These are phyloP conservation scores for Columba guinea DNA, from an alignment of 2,797 vertebrate species.

Conservation along the genomic window DNA sequence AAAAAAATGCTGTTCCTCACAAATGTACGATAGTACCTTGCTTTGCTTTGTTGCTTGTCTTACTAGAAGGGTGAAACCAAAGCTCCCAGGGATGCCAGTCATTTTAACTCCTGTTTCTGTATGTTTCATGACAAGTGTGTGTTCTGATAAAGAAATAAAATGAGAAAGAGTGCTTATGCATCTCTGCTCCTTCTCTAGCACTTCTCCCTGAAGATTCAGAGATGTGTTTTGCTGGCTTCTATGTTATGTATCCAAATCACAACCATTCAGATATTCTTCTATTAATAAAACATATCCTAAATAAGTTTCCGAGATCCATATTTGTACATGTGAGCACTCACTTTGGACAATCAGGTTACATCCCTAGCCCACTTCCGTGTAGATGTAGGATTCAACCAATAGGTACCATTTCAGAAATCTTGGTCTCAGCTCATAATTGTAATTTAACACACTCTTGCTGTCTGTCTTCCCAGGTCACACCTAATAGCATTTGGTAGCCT, in stretches of 20 bases:
- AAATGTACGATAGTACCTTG: not conserved
- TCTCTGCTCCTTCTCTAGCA: not conserved
- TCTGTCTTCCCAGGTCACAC: not conserved
- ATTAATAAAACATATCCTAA: not conserved
- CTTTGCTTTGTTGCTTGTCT: not conserved
- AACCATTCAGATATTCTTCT: not conserved
- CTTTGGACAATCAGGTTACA: not conserved
- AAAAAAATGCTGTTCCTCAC: not conserved
- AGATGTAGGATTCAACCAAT: not conserved
- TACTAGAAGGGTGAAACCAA: not conserved
- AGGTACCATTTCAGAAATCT: not conserved
- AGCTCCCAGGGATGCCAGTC: not conserved
- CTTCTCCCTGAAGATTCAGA: not conserved
- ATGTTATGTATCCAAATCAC: not conserved
- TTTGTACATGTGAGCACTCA: not conserved
- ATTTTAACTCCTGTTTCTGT: not conserved
- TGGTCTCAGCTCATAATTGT: not conserved
- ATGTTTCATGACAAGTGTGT: not conserved
- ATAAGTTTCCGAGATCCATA: not conserved
- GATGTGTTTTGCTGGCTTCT: not conserved
- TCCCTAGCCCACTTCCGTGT: not conserved
- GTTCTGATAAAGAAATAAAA: not conserved
- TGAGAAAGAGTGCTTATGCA: not conserved
- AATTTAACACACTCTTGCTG: not conserved
- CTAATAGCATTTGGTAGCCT: not conserved